Evolutionary conservation across 2,113 vertebrate genomes (phyloP).

Genomic region (Microcebus murinus): DNA sequence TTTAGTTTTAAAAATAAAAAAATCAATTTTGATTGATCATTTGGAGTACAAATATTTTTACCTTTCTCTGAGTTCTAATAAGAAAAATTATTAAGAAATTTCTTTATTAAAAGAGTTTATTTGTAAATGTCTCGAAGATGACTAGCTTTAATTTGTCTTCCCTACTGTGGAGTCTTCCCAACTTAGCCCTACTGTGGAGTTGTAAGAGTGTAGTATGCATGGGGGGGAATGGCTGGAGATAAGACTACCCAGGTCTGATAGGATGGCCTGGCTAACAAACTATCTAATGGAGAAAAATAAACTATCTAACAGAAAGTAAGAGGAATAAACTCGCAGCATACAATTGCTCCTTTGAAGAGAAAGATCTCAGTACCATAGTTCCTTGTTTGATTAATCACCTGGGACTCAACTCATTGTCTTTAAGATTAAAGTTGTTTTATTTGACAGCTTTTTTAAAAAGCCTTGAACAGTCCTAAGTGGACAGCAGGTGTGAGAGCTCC

Average conservation of each 20-base stretch:
- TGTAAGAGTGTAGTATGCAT: background rate
- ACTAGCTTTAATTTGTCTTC: background rate
- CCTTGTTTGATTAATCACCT: too few relatives aligned
- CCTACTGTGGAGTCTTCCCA: background rate
- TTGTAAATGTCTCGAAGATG: background rate
- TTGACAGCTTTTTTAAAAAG: too few relatives aligned
- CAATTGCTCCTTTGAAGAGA: too few relatives aligned
- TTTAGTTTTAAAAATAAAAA: conserved; percentile 21
- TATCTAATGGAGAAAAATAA: too few relatives aligned
- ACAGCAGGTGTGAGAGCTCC: too few relatives aligned
- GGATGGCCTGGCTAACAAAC: too few relatives aligned
- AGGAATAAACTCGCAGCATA: too few relatives aligned
- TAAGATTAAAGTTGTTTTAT: too few relatives aligned
- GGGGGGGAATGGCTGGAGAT: background rate
- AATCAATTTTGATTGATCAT: background rate
- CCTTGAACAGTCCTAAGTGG: too few relatives aligned
- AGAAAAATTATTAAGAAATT: background rate
- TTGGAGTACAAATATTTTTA: background rate
- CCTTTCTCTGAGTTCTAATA: background rate
- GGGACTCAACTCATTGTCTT: too few relatives aligned
- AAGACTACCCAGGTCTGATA: background rate
- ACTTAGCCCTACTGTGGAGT: background rate
- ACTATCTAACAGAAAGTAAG: too few relatives aligned
- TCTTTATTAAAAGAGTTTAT: background rate
- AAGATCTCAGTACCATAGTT: too few relatives aligned